A percentile compares a stretch with the other conserved stretches of the same genome.
Conservation (phyloP, 2,888 invertebrate species). For the Thyatira batis region DNA sequence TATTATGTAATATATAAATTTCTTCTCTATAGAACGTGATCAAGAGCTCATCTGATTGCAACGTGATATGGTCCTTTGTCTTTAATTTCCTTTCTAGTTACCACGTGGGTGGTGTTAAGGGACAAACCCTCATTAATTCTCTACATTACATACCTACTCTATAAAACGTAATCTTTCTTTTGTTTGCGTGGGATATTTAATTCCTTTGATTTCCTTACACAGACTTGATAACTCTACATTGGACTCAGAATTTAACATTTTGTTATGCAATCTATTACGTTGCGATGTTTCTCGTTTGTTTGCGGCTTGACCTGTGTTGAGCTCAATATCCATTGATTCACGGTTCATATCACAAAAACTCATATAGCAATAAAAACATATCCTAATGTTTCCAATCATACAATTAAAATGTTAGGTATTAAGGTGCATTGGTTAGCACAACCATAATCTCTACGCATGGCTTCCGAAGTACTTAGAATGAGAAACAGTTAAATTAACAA, state of each 20-base stretch:
- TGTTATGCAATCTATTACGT: slow-evolving; percentile 1
- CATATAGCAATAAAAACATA: slow-evolving; percentile 7
- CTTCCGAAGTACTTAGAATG: too few relatives aligned
- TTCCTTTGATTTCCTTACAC: not conserved
- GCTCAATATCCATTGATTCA: slow-evolving; percentile 40
- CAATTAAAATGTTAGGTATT: too few relatives aligned
- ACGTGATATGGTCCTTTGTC: slow-evolving; percentile 50
- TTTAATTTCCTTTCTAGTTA: slow-evolving; percentile 39
- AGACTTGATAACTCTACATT: not conserved
- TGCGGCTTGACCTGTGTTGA: slow-evolving; percentile 38
- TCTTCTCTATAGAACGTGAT: slow-evolving; percentile 37
- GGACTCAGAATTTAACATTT: not conserved
- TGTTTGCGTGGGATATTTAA: not conserved
- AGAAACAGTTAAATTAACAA: slow-evolving; percentile 26
- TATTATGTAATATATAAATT: too few relatives aligned
- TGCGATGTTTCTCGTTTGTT: slow-evolving; percentile 15
- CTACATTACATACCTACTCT: not conserved
- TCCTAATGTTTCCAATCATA: not conserved
- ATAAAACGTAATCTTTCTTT: not conserved
- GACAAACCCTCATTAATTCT: slow-evolving; percentile 1
- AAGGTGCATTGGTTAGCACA: too few relatives aligned
- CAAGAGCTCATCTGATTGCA: slow-evolving; percentile 36
- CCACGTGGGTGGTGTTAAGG: slow-evolving; percentile 32
- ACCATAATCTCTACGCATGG: too few relatives aligned
- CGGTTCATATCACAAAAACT: slow-evolving; percentile 28